phyloP scores from a whole-genome alignment of 2,888 invertebrate species.

The Phanerotoma sp. region DNA sequence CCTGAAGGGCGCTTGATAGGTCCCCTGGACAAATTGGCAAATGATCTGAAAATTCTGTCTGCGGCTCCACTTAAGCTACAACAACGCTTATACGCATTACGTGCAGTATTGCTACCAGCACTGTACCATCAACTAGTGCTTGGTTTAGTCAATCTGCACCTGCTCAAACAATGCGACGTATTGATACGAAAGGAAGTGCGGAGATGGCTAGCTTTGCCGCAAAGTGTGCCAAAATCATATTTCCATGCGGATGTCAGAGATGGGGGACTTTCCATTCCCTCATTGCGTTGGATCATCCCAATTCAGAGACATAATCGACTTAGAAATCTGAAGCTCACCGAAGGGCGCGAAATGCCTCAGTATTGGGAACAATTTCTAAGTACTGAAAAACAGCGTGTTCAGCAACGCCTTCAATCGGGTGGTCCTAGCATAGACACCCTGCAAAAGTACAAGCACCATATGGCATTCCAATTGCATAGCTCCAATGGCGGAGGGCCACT shows the following conservation, averaged over 20 bases:
- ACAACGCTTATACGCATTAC: constrained; percentile 27
- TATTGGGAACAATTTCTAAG: neutral
- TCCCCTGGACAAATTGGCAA: neutral
- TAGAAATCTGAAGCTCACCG: neutral
- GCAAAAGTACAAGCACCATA: neutral
- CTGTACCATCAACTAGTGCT: constrained; percentile 10
- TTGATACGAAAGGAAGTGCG: neutral
- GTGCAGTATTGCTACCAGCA: constrained; percentile 20
- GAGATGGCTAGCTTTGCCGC: constrained; percentile 20
- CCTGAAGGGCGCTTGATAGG: neutral
- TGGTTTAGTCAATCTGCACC: constrained; percentile 1
- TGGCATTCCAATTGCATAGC: neutral
- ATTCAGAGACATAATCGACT: constrained; percentile 1
- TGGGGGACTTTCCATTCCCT: constrained; percentile 18
- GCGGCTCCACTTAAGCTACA: constrained; percentile 22
- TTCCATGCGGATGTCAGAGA: constrained; percentile 18
- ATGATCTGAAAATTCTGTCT: too few relatives aligned
- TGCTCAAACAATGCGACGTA: constrained; percentile 4
- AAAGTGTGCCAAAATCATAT: constrained; percentile 19
- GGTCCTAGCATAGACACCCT: neutral
- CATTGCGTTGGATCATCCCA: constrained; percentile 19
- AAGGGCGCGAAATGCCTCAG: neutral
- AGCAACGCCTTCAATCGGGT: too few relatives aligned
- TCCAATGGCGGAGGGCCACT: neutral
- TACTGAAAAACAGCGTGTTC: neutral